Evolutionary conservation across 2,113 vertebrate genomes (phyloP).

Genomic region (Poicephalus gulielmi): DNA sequence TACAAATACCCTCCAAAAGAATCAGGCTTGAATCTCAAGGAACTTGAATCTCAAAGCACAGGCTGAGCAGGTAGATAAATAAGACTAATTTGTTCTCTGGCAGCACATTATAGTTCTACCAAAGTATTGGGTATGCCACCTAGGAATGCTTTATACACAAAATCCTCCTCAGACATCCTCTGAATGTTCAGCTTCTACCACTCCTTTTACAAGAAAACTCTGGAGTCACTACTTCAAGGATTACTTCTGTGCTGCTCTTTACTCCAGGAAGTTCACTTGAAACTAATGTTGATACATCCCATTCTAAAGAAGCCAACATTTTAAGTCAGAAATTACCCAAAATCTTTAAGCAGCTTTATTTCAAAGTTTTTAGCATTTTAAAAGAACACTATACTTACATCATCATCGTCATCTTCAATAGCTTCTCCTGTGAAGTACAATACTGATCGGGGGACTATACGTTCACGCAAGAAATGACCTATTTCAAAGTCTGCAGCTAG

Average conservation of each 20-base stretch:
- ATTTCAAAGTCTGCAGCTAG: conserved; percentile 98
- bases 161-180: not conserved
- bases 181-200: not conserved
- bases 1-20: not conserved
- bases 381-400: conserved; percentile 76
- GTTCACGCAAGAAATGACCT: conserved; percentile 97
- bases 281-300: not conserved
- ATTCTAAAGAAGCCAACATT: not conserved
- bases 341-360: not conserved
- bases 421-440: conserved; percentile 99
- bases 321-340: not conserved
- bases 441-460: conserved; percentile 94
- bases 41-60: not conserved
- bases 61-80: not conserved
- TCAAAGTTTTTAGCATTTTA: not conserved
- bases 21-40: not conserved
- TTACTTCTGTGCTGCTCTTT: not conserved
- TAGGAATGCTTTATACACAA: not conserved
- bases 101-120: not conserved
- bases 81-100: not conserved
- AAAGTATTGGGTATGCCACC: accelerated
- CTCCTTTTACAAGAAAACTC: not conserved
- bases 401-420: conserved; percentile 97
- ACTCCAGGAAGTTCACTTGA: not conserved
- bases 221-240: not conserved